These are phyloP conservation scores for Carassius auratus DNA, from an alignment of 2,113 vertebrate genomes.

Conservation along the genomic window DNA sequence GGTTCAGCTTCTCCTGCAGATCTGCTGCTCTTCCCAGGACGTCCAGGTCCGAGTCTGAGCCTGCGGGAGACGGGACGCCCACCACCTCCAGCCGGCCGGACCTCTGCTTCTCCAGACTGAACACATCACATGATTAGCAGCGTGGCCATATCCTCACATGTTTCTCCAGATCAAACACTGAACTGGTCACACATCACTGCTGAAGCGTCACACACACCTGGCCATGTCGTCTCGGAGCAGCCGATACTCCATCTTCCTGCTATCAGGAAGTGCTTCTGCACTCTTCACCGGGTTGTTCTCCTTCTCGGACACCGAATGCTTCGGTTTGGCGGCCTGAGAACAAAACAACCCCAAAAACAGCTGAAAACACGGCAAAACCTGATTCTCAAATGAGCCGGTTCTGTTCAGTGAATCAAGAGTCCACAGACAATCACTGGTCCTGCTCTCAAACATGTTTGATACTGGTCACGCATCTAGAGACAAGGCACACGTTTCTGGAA, in stretches of 20 bases:
- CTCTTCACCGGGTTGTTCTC: constrained; percentile 93
- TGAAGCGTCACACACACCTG: constrained; percentile 76
- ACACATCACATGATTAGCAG: background rate
- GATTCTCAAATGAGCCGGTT: background rate
- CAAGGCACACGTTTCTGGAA: too few species aligned
- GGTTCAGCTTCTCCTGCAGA: background rate
- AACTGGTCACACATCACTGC: too few species aligned
- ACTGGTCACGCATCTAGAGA: too few species aligned
- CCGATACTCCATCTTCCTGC: constrained; percentile 86
- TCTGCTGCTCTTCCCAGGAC: background rate
- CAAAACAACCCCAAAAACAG: background rate
- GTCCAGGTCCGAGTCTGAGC: constrained; percentile 36
- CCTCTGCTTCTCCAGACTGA: constrained; percentile 4
- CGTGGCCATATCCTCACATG: too few species aligned
- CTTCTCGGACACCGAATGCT: constrained; percentile 87
- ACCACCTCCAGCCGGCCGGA: background rate
- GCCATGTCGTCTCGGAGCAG: constrained; percentile 88
- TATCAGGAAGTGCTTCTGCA: constrained; percentile 84
- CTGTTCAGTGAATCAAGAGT: background rate
- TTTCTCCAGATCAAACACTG: too few species aligned
- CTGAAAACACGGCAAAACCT: background rate
- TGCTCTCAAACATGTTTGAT: too few species aligned
- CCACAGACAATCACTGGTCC: too few species aligned
- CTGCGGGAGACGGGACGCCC: background rate
- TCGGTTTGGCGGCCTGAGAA: constrained; percentile 90